Conservation (phyloP, 2,888 invertebrate genomes). For the Tipula unca region DNA sequence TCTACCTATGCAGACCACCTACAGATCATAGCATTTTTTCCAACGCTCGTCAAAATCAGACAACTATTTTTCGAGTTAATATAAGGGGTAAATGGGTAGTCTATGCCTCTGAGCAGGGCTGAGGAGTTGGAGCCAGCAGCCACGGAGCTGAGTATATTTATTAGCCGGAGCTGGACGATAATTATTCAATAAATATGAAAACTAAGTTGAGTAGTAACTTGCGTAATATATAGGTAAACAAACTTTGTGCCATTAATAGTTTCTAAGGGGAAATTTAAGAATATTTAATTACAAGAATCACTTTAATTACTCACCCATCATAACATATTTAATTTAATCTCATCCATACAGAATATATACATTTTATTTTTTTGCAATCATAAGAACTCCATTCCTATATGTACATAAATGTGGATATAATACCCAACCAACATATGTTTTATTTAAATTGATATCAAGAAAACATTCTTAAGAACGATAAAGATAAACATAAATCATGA, state of each 20-base stretch:
- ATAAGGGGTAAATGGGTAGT: too few relatives aligned
- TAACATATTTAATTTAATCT: neutral
- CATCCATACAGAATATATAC: neutral
- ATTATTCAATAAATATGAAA: too few relatives aligned
- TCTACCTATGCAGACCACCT: too few relatives aligned
- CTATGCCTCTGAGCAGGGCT: too few relatives aligned
- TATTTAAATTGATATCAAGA: neutral
- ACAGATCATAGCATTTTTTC: too few relatives aligned
- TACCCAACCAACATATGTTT: neutral
- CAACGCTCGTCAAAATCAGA: too few relatives aligned
- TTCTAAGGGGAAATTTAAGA: neutral
- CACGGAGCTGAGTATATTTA: too few relatives aligned
- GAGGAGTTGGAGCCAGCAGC: too few relatives aligned
- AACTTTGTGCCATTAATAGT: neutral
- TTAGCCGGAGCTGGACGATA: too few relatives aligned
- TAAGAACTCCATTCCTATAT: neutral
- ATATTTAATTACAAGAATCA: neutral
- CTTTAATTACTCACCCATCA: neutral
- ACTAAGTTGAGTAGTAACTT: neutral
- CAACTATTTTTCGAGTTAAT: too few relatives aligned
- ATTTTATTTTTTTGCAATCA: neutral
- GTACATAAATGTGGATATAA: too few relatives aligned
- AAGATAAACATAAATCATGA: slow-evolving; percentile 8
- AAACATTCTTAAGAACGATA: neutral
- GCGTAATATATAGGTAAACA: neutral